Evolutionary conservation across 2,113 vertebrate species (phyloP).

Genomic region (Pygoscelis antarcticus): DNA sequence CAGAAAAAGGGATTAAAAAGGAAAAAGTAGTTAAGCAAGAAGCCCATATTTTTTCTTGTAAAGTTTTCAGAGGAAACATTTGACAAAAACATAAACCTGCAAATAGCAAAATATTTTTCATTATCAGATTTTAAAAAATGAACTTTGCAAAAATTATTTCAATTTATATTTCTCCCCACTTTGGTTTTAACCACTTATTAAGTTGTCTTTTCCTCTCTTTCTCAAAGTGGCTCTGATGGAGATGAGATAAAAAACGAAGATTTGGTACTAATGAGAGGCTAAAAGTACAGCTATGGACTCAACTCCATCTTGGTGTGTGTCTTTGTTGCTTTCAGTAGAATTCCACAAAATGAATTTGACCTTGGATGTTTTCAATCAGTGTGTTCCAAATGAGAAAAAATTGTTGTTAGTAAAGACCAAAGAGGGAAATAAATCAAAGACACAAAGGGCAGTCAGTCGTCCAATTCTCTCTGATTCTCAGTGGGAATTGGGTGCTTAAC

Average conservation of each 20-base stretch:
- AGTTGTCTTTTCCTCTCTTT: background rate
- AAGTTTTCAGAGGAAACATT: background rate
- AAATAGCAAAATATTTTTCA: background rate
- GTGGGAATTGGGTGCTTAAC: constrained; percentile 68
- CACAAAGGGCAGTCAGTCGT: constrained; percentile 64
- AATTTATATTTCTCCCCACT: background rate
- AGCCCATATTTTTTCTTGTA: background rate
- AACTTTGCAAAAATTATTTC: background rate
- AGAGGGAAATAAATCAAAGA: constrained; percentile 67
- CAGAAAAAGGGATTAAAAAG: background rate
- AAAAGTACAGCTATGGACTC: constrained; percentile 34
- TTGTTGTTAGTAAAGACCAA: constrained; percentile 68
- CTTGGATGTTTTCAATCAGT: constrained; percentile 68
- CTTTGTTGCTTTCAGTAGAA: constrained; percentile 62
- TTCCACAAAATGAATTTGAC: constrained; percentile 59
- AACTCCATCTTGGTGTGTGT: constrained; percentile 36
- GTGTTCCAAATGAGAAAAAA: constrained; percentile 70
- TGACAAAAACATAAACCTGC: background rate
- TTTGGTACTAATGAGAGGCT: constrained; percentile 39
- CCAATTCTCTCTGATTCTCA: constrained; percentile 57
- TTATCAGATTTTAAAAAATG: background rate
- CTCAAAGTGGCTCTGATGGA: background rate
- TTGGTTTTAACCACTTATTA: background rate
- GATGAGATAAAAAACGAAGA: background rate
- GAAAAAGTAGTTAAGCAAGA: background rate